Base-by-base conservation (phyloP, 1,140 invertebrate genomes). In the Kradibia gibbosae region DNA sequence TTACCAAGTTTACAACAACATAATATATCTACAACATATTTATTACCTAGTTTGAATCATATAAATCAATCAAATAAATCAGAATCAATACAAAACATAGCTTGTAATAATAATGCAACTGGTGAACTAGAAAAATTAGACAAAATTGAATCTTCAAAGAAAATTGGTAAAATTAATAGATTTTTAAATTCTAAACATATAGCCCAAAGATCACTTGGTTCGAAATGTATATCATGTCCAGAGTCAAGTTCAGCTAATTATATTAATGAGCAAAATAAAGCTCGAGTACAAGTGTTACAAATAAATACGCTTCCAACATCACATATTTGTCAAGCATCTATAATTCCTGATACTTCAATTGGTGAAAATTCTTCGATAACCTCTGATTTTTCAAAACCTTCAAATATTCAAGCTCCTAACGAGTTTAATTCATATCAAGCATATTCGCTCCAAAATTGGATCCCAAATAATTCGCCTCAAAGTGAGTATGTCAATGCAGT, bases 131-230 rank as follows among this genome's bases (percentile, higher is more conserved):
- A 67, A 39, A 39, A 67, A 67, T n/a, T 22, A 3, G 5, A n/a
- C 1, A 36, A n/a, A n/a, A 39, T 8, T 10, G 53, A 45, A 60
- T 42, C 25, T 42, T 39, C 39, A 17, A 80, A 73, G 34, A 53
- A 39, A 57, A 60, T 70, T 0, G 25, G 0, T 5, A 70, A 72
- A 31, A 45, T 72, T 60, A 17, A 25, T n/a, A 79, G 48, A 28
- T 50, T 74, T 8, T 34, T 45, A 31, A 57, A 22, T 42, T 53
- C 20, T 8, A 60, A 53, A 74, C 71, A 80, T 42, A 62, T 72
- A 34, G 36, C 31, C 2, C 20, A 71, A 70, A n/a, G 20, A 55
- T 34, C 65, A 3, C 1, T 25, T 22, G 50, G 17, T 50, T 45
- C 77, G 1, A 57, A 74, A 0, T 74, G 28, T 17, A 45, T 48